Base-by-base conservation (phyloP, 2,888 invertebrate genomes). In the Brachypalpus laphriformis region DNA sequence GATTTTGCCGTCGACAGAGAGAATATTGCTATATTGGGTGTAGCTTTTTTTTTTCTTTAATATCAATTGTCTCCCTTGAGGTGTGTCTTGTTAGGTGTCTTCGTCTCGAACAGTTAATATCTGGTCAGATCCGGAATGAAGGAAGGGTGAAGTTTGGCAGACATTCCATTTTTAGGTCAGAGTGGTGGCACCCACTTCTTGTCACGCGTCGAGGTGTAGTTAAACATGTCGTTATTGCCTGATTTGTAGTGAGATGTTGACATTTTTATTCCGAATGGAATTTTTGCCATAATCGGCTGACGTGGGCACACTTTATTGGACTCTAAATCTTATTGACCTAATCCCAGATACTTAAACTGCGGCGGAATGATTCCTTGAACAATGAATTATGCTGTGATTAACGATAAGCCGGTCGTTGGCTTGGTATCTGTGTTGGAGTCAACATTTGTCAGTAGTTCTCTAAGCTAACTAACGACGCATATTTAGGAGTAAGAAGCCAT, bases 111-210 rank as follows among this genome's bases (percentile, higher is more conserved):
- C 20, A 18, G 45, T 25, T n/a, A 34, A 47, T 63, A 54, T 65
- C 54, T 42, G 34, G 49, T 28, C 42, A 28, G 28, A 31, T 54
- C 37, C 20, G 49, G 71, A 72, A 72, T 63, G 75, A 57, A 57
- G 65, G 54, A 75, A 65, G 65, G 56, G 34, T 65, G 49, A 45
- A 56, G 40, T 14, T 45, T 37, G 57, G 28, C 49, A 51, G 66
- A 28, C 18, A 76, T 20, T 22, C 47, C 25, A 31, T 66, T 76
- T 68, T 34, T 66, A 28, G 76, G 66, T 66, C 76, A 66, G 34
- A 47, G 25, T 40, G 66, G 56, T 66, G 75, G 76, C 76, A 68
- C 76, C 76, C 66, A 76, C 66, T 57, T 57, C 34, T 66, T 66
- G 66, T 76, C 63, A 68, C 28, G 3, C 25, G 66, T 51, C 66